phyloP scores from a whole-genome alignment of 1,140 invertebrate genomes.

The Micrasema minimum region DNA sequence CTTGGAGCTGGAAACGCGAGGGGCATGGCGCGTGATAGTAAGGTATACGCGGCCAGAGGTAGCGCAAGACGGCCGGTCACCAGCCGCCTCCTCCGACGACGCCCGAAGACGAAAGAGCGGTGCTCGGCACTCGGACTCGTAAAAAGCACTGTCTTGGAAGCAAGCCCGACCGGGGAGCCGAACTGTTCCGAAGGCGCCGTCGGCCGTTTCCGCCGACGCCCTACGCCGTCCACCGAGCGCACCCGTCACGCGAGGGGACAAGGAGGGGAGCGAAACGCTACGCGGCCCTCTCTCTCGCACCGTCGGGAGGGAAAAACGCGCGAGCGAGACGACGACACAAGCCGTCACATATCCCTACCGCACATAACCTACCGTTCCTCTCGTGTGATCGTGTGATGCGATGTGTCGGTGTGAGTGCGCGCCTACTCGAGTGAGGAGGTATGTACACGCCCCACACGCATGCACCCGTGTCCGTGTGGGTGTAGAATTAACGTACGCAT shows the following conservation, averaged over 20 bases:
- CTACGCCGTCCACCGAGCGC: slow-evolving; percentile 9
- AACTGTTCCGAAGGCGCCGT: slow-evolving; percentile 35
- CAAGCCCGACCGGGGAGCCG: slow-evolving; percentile 36
- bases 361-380: slow-evolving; percentile 27
- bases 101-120: slow-evolving; percentile 47
- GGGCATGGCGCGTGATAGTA: slow-evolving; percentile 7
- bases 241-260: slow-evolving; percentile 3
- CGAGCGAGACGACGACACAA: slow-evolving; percentile 27
- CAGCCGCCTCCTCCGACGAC: slow-evolving; percentile 38
- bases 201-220: slow-evolving; percentile 26
- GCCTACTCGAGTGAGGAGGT: not conserved
- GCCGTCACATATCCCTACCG: slow-evolving; percentile 38
- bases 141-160: slow-evolving; percentile 45
- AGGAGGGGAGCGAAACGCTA: slow-evolving; percentile 12
- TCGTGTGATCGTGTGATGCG: slow-evolving; percentile 28
- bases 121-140: slow-evolving; percentile 39
- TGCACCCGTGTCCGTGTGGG: slow-evolving; percentile 14
- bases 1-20: not conserved
- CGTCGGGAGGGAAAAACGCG: not conserved
- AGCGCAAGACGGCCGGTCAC: slow-evolving; percentile 14
- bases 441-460: slow-evolving; percentile 30
- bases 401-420: slow-evolving; percentile 2
- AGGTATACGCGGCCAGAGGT: not conserved
- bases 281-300: slow-evolving; percentile 17
- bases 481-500: slow-evolving; percentile 35